A percentile compares a stretch with the other conserved stretches of the same genome.
Evolutionary conservation across 1,140 invertebrate species (phyloP).

Genomic region (Alviniconcha marisindica): DNA sequence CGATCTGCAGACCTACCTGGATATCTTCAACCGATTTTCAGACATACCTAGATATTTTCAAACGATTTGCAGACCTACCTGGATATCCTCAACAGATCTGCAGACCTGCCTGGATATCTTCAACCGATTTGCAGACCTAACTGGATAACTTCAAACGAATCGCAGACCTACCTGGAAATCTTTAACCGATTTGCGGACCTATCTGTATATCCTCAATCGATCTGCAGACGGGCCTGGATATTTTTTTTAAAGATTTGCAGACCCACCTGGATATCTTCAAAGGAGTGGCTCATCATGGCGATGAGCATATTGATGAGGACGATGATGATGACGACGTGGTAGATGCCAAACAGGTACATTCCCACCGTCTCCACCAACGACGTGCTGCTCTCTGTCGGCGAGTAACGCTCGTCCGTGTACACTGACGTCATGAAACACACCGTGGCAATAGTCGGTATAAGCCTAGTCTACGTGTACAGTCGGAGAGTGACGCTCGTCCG

Average conservation of each 20-base stretch:
- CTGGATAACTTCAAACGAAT: slow-evolving; percentile 80
- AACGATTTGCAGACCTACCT: slow-evolving; percentile 79
- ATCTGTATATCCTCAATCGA: slow-evolving; percentile 81
- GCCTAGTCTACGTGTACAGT: no score
- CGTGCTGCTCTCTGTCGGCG: slow-evolving; percentile 66
- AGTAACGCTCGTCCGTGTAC: slow-evolving; percentile 44
- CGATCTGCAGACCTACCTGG: slow-evolving; percentile 77
- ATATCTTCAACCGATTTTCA: slow-evolving; percentile 81
- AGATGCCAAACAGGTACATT: slow-evolving; percentile 80
- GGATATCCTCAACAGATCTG: slow-evolving; percentile 80
- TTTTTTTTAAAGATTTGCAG: no score
- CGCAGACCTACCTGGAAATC: slow-evolving; percentile 78
- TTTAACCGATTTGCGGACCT: slow-evolving; percentile 78
- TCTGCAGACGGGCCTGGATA: no score
- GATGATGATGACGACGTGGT: slow-evolving; percentile 79
- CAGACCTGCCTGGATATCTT: slow-evolving; percentile 79
- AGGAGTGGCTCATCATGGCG: slow-evolving; percentile 81
- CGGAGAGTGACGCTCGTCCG: no score
- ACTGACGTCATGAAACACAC: no score
- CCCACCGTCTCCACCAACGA: slow-evolving; percentile 74
- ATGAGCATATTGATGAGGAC: slow-evolving; percentile 82
- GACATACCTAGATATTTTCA: slow-evolving; percentile 79
- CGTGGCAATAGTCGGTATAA: no score
- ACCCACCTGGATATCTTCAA: slow-evolving; percentile 79
- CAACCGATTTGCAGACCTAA: slow-evolving; percentile 78